Base-by-base conservation (phyloP, 2,113 vertebrate species). In the Cranoglanis bouderius region DNA sequence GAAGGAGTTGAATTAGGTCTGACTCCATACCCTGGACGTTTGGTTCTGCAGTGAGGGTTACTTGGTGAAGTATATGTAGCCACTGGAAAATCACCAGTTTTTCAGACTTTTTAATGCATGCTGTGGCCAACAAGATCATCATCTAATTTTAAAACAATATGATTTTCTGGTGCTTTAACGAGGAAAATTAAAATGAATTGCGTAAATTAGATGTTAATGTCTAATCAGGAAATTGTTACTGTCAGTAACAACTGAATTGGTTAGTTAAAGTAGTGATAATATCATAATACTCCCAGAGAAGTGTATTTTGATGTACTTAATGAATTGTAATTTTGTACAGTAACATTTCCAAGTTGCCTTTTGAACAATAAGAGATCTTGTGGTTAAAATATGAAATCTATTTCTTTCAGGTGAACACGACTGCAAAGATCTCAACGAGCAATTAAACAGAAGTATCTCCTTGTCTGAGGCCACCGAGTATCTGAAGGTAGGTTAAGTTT, bases 361-460 rank as follows among this genome's bases (percentile, higher is more conserved):
- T 80, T 70, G 51, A 67, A 35, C 21, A 57, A 12, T 6, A n/a
- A 61, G 6, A 74, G 14, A 38, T 85, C 26, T 19, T 55, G 9
- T 55, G 18, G 5, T 16, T 85, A 24, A 85, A 32, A 12, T 38
- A 57, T 82, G n/a, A 72, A 51, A 24, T 26, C n/a, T 57, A 5
- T 74, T 55, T 72, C 35, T 61, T 87, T n/a, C 86, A 99, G 98
- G 98, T 87, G 97, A 98, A 91, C 96, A 98, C 93, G 97, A 98
- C 93, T 99, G 98, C 95, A 97, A 97, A 89, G 97, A 97, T 92
- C 96, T 95, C 92, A 85, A 93, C 91, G 94, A 96, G 80, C 89
- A 77, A 89, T 90, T 90, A 8, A 96, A 95, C 93, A 96, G 98
- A 94, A 98, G 96, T 46, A 93, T 99, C 94, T 96, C 97, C 90